Conservation (phyloP, 2,888 invertebrate genomes). For the Hydropsyche betteni region DNA sequence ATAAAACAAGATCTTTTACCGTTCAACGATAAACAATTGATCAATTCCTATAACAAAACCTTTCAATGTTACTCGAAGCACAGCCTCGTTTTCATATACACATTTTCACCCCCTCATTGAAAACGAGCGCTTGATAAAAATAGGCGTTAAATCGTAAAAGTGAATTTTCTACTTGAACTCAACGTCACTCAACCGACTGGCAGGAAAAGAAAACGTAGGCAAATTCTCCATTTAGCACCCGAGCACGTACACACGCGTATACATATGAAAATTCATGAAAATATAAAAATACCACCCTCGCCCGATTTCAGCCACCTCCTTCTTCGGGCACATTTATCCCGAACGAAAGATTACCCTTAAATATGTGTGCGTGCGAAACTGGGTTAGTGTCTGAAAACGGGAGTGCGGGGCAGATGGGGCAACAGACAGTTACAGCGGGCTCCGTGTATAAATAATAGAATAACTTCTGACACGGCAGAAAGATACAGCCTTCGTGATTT, state of each 20-base stretch:
- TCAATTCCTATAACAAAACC: too few species aligned
- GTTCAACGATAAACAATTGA: too few species aligned
- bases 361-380: not conserved
- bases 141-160: conserved; percentile 23
- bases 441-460: conserved; percentile 44
- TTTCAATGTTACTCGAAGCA: too few species aligned
- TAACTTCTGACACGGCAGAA: conserved; percentile 46
- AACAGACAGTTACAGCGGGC: conserved; percentile 37
- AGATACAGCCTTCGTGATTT: conserved; percentile 45
- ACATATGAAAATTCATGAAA: conserved; percentile 21
- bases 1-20: too few species aligned
- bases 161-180: conserved; percentile 29
- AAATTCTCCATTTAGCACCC: conserved; percentile 12
- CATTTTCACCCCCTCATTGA: too few species aligned
- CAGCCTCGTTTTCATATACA: too few species aligned
- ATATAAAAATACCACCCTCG: conserved; percentile 21
- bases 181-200: conserved; percentile 8
- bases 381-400: not conserved
- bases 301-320: not conserved
- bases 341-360: not conserved
- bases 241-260: too few species aligned
- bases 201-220: conserved; percentile 26
- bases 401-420: conserved; percentile 18
- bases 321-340: not conserved
- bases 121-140: conserved; percentile 13